Percentiles rank a stretch among this genome's conserved stretches.
These are phyloP conservation scores for Threskiornis aethiopicus DNA, from an alignment of 2,797 vertebrate genomes.

Conservation along the genomic window DNA sequence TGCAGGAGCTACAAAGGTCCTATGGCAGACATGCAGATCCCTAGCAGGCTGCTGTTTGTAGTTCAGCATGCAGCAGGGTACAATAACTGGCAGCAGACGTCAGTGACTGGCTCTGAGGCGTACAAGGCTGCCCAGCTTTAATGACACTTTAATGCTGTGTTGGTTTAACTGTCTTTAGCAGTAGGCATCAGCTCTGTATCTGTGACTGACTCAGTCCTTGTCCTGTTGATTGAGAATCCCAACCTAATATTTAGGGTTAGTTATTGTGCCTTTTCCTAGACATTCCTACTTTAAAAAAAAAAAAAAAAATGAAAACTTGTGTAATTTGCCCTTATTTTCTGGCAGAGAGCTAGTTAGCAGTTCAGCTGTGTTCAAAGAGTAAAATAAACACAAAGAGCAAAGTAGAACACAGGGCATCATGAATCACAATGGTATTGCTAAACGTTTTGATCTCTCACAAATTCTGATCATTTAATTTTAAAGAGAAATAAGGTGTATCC, in stretches of 20 bases:
- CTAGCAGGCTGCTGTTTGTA: neutral
- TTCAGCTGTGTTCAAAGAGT: neutral
- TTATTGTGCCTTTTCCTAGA: neutral
- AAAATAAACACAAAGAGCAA: neutral
- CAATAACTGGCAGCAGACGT: neutral
- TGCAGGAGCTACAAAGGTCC: neutral
- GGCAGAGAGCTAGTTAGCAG: neutral
- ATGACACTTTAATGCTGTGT: neutral
- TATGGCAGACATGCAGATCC: accelerated
- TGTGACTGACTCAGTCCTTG: neutral
- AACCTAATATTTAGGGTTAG: neutral
- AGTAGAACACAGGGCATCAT: neutral
- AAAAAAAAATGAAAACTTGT: neutral
- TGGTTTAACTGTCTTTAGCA: neutral
- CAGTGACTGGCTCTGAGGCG: neutral
- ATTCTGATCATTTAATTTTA: neutral
- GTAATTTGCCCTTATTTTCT: neutral
- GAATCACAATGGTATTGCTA: neutral
- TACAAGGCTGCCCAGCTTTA: neutral
- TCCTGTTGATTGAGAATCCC: neutral
- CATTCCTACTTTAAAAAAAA: neutral
- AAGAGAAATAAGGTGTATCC: neutral
- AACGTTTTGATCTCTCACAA: neutral
- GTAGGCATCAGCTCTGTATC: neutral
- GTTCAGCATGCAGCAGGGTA: accelerated